Conservation (phyloP, 2,888 invertebrate species). For the Ctena decussata region DNA sequence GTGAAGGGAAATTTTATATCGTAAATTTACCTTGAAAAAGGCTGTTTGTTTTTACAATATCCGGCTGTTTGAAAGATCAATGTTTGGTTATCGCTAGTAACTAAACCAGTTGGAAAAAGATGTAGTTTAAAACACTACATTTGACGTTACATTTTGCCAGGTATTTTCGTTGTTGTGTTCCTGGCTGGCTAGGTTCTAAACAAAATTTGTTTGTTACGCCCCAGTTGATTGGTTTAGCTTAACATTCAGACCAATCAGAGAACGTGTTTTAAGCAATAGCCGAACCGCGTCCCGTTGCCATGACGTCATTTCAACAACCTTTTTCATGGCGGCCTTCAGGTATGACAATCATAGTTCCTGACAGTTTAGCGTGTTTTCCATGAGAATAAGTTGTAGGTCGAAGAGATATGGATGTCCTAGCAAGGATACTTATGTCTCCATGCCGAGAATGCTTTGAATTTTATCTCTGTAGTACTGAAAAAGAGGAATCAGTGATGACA, state of each 20-base stretch:
- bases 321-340: slow-evolving; percentile 73
- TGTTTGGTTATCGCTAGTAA: background rate
- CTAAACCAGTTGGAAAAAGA: background rate
- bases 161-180: slow-evolving; percentile 55
- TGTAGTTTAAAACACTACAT: background rate
- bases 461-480: too few species aligned
- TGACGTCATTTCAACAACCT: slow-evolving; percentile 80
- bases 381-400: too few species aligned
- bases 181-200: slow-evolving; percentile 44
- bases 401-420: too few species aligned
- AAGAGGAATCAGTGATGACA: too few species aligned
- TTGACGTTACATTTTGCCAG: slow-evolving; percentile 13
- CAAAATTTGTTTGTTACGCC: slow-evolving; percentile 19
- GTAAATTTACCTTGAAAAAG: background rate
- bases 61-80: background rate
- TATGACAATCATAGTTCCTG: background rate
- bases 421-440: too few species aligned
- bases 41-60: background rate
- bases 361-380: too few species aligned
- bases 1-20: background rate
- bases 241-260: slow-evolving; percentile 57
- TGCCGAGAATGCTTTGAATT: too few species aligned
- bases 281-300: slow-evolving; percentile 72
- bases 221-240: slow-evolving; percentile 58
- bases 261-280: background rate